Evolutionary conservation across 2,113 vertebrate species (phyloP), one percentile per base, ranked within the genome.

Genomic region (Anguilla rostrata): DNA sequence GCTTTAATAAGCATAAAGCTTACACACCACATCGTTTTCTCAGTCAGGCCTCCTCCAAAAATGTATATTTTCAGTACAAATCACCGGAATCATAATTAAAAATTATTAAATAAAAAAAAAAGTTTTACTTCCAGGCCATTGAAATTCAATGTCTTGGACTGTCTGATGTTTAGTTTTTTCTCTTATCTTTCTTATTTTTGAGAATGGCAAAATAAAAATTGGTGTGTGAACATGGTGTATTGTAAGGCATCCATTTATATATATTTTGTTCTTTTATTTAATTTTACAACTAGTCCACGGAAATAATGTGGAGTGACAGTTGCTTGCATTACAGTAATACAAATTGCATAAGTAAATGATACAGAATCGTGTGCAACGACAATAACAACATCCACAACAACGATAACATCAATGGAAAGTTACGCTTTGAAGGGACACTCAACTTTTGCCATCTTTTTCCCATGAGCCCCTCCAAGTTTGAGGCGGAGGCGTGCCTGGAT

Each of bases 311-410:
- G 90, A 90, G 81, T 78, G 84, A 81, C 85, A 89, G 86, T 49
- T 89, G 90, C 89, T 92, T 83, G 90, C 91, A 82, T 89, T 84
- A 89, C 90, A 41, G 86, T 88, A 90, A 92, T 91, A 90, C 86
- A 91, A 87, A 94, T 94, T 94, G 94, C 94, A 94, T 95, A 93
- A 93, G 88, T 89, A 91, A 91, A 90, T 66, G 88, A 90, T 91
- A 90, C 84, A 88, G 90, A 88, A 90, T 90, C 85, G 89, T 90
- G 93, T 89, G 92, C 86, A 89, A 92, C 89, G 81, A 91, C 88
- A 89, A 92, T 86, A 90, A 89, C 90, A 89, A 91, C 90, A 90
- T 88, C 92, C 90, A 88, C 90, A 88, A 90, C 91, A 86, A 90
- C 71, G 71, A 75, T 75, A 75, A 75, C 91, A 91, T 88, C 71